Conservation (phyloP, 2,888 invertebrate genomes). For the Lasiommata megera region DNA sequence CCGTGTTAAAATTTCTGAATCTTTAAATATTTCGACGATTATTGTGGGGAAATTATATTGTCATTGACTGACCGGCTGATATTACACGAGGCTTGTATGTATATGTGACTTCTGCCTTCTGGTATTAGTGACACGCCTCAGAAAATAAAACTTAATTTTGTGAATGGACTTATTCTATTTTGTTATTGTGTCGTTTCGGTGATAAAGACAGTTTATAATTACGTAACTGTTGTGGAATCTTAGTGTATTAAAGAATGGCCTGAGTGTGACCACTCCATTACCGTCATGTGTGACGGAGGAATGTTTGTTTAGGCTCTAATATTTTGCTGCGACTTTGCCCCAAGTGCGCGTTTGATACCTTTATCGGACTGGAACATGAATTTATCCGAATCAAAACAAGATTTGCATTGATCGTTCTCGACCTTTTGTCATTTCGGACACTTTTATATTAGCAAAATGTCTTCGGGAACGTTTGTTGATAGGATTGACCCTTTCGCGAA, state of each 20-base stretch:
- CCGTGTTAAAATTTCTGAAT: conserved; percentile 63
- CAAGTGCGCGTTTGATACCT: conserved; percentile 75
- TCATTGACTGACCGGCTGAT: conserved; percentile 82
- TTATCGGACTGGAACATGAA: conserved; percentile 77
- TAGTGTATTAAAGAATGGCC: conserved; percentile 80
- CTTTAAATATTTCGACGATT: conserved; percentile 65
- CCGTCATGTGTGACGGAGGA: conserved; percentile 81
- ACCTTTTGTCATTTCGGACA: conserved; percentile 77
- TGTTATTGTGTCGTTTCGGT: conserved; percentile 78
- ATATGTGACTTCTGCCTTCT: conserved; percentile 80
- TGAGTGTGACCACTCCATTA: conserved; percentile 80
- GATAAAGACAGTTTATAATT: conserved; percentile 77
- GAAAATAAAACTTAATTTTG: conserved; percentile 78
- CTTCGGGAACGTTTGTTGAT: conserved; percentile 96
- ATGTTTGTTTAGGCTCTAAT: conserved; percentile 81
- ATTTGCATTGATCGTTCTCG: conserved; percentile 75
- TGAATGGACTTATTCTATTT: conserved; percentile 75
- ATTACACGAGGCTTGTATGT: conserved; percentile 82
- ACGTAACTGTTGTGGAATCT: conserved; percentile 81
- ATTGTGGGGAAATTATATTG: conserved; percentile 75
- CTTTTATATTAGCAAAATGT: conserved; percentile 81
- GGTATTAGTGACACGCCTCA: conserved; percentile 82
- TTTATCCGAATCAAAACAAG: conserved; percentile 76
- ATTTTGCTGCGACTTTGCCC: conserved; percentile 74
- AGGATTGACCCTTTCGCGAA: conserved; percentile 99